These are phyloP conservation scores for Petrolisthes manimaculis DNA, from an alignment of 2,888 invertebrate species.

Conservation along the genomic window DNA sequence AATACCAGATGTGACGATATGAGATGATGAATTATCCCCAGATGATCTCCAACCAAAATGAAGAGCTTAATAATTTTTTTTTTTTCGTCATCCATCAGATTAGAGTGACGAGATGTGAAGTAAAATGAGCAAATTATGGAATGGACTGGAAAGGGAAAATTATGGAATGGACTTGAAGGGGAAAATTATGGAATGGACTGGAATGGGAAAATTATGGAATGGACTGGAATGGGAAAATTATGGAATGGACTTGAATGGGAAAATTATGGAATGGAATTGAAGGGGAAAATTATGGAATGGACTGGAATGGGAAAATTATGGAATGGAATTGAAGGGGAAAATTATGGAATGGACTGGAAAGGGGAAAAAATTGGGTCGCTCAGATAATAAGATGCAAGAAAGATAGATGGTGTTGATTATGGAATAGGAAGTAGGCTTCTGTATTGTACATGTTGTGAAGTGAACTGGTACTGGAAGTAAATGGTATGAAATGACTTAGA, in stretches of 20 bases:
- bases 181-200: background rate
- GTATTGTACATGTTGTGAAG: no score
- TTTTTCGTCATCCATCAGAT: background rate
- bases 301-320: background rate
- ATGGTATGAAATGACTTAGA: no score
- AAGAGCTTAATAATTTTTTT: background rate
- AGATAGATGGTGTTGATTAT: no score
- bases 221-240: background rate
- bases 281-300: background rate
- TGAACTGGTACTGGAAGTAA: no score
- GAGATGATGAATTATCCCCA: background rate
- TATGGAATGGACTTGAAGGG: background rate
- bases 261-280: background rate
- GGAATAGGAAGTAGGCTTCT: no score
- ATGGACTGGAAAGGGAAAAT: background rate
- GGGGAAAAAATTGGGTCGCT: background rate
- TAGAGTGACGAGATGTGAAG: background rate
- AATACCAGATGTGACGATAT: no score
- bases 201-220: background rate
- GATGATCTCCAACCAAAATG: background rate
- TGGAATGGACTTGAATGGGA: background rate
- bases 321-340: background rate
- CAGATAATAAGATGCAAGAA: background rate
- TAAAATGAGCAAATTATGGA: background rate
- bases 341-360: background rate